Base-by-base conservation (phyloP, 2,888 invertebrate species). In the Diadromus collaris region DNA sequence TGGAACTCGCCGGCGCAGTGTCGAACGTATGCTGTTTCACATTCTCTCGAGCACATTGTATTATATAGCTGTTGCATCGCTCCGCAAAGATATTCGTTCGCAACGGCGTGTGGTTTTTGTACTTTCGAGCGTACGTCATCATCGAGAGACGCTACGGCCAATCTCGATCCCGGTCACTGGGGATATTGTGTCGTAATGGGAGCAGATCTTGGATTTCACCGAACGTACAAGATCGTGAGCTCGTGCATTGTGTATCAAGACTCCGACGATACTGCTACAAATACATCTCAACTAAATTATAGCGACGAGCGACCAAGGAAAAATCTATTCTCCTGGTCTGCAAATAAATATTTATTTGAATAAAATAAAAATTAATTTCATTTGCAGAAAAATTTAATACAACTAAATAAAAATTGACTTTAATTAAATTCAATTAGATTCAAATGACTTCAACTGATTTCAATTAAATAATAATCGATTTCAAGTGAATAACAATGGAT, bases 111-210 rank as follows among this genome's bases (percentile, higher is more conserved):
- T 41, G 38, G 38, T 16, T 41, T n/a, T 41, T 41, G 38, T 41
- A 41, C 38, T 41, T 41, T 41, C 38, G 38, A 41, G 38, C 13
- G 16, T 41, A 41, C 38, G 38, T 41, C 38, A 41, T 41, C 38
- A 41, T 41, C 38, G 38, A 41, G 38, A 16, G 38, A 41, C 16
- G 51, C 76, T 46, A 73, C 60, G 41, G 27, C 24, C 64, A 44
- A 71, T 63, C 68, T 71, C 76, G 72, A 79, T 63, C 48, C 60
- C 41, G 72, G 44, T 75, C 60, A 61, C 29, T 46, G 48, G 58
- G 72, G 72, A 76, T 58, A 51, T 79, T 79, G 73, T 76, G 67
- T 79, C 73, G 69, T 72, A 73, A 73, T 69, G 21, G 54, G 46
- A 51, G 71, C 60, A 71, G 71, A 68, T 72, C 64, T 68, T 38